phyloP scores from a whole-genome alignment of 1,140 invertebrate genomes.

The Aphelinus atriplicis region DNA sequence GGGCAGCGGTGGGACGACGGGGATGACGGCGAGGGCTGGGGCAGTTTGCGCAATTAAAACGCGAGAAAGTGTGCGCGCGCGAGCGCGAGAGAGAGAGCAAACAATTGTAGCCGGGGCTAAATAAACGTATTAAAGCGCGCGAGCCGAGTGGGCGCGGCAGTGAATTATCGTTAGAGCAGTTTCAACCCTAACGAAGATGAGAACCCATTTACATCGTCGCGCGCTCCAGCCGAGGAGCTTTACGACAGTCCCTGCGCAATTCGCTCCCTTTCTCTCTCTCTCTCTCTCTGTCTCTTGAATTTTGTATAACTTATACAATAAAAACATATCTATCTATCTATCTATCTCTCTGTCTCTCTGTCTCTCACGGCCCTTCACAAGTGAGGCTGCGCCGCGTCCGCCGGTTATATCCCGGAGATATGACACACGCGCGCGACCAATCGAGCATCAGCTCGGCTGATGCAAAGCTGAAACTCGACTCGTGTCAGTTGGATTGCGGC shows the following conservation, averaged over 20 bases:
- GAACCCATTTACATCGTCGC: constrained; percentile 42
- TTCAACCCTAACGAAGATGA: constrained; percentile 50
- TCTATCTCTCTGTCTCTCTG: background rate
- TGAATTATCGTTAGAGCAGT: constrained; percentile 52
- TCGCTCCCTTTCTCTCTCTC: no score
- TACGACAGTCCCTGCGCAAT: background rate
- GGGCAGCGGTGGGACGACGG: no score
- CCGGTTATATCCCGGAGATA: background rate
- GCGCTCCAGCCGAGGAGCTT: background rate
- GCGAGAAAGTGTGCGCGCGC: background rate
- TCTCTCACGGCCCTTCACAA: background rate
- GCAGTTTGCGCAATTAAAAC: constrained; percentile 4
- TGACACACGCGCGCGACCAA: background rate
- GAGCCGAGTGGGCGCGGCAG: constrained; percentile 18
- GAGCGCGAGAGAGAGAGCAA: constrained; percentile 1
- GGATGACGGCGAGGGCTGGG: no score
- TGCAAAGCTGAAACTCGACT: no score
- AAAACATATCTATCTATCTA: no score
- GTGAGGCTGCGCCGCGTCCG: background rate
- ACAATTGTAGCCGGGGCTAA: constrained; percentile 21
- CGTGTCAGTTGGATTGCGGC: no score
- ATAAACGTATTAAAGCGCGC: constrained; percentile 39
- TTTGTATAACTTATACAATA: no score
- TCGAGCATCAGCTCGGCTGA: background rate
- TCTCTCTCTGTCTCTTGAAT: background rate